Base-by-base conservation (phyloP, 1,140 invertebrate species). In the Drosophila ogumai region DNA sequence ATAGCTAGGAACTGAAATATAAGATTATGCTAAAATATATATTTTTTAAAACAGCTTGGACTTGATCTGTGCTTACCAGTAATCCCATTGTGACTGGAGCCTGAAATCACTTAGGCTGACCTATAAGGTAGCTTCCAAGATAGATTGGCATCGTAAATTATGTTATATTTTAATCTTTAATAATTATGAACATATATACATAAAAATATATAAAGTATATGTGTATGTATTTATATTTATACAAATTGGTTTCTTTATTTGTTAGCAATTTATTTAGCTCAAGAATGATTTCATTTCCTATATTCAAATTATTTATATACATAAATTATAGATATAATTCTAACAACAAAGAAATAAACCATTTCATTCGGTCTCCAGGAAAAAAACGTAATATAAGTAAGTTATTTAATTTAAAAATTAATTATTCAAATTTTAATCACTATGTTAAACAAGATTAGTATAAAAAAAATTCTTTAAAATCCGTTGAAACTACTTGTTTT, bases 41-140 rank as follows among this genome's bases (percentile, higher is more conserved):
- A 25, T 25, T 6, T 15, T 15, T 9, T 0, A 6, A 2, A 34
- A 17, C n/a, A 32, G 6, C 49, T 17, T 52, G 15, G 4, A 15
- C 31, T 22, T 49, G 46, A 31, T 54, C 32, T 15, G 15, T 22
- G 32, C 32, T 22, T 17, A 54, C 49, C 49, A 52, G 17, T 6
- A 54, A 36, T 54, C 32, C 8, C 50, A 54, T 54, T 22, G 3
- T 54, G 50, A 54, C 32, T 36, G 32, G 17, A 19, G 7, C 7
- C 6, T 10, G 9, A 28, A n/a, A 28, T 49, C 25, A n/a, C 7
- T 6, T 49, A 0, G 8, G 25, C 15, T 49, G 15, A 28, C 9
- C n/a, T 49, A 49, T 28, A 47, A 47, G 46, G 17, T 44, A 13
- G 9, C 9, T 19, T 12, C 10, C 9, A 22, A 13, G 1, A 10